Conservation (phyloP, 1,140 invertebrate species). For the Schlechtendalia chinensis region DNA sequence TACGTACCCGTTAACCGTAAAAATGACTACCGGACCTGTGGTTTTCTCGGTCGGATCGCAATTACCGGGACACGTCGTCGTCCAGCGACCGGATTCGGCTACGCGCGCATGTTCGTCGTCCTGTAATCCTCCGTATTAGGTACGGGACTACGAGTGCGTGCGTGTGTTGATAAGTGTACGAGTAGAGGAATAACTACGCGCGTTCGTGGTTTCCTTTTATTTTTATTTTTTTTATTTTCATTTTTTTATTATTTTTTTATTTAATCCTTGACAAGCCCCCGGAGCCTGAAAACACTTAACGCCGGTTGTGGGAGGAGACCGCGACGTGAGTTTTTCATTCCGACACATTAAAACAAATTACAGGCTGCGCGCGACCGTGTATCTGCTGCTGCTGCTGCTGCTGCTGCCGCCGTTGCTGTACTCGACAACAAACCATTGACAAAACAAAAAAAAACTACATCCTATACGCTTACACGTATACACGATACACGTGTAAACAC, state of each 20-base stretch:
- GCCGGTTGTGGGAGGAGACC: conserved; percentile 33
- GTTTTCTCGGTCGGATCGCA: conserved; percentile 32
- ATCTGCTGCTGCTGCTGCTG: not conserved
- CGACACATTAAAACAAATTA: conserved; percentile 46
- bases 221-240: not conserved
- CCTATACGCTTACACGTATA: not conserved
- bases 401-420: too few relatives aligned
- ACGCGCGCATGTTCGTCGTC: too few relatives aligned
- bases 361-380: conserved; percentile 8
- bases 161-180: not conserved
- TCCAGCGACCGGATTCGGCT: too few relatives aligned
- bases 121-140: too few relatives aligned
- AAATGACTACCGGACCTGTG: conserved; percentile 31
- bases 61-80: not conserved
- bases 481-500: too few relatives aligned
- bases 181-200: not conserved
- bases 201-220: conserved; percentile 19
- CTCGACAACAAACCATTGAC: conserved; percentile 6
- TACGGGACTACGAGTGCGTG: too few relatives aligned
- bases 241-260: not conserved
- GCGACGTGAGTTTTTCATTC: conserved; percentile 32
- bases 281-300: conserved; percentile 43
- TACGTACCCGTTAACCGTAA: not conserved
- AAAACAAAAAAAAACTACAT: not conserved
- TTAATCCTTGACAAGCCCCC: conserved; percentile 21